Evolutionary conservation across 2,888 invertebrate species (phyloP).

Genomic region (Lepidocyrtinus sp.): DNA sequence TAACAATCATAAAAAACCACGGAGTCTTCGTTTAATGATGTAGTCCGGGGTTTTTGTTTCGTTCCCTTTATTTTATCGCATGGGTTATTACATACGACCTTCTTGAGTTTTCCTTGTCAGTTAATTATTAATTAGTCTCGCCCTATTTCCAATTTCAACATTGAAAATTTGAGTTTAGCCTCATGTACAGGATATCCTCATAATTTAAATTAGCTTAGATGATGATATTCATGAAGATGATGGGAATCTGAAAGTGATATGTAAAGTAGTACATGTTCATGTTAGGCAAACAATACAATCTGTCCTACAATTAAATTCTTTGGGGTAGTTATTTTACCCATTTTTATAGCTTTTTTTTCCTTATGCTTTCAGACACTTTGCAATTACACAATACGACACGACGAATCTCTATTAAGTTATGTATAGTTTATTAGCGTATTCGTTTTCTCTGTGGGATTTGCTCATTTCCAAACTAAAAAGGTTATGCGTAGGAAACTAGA

Average conservation of each 20-base stretch:
- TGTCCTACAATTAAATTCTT: no score
- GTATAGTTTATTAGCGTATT: neutral
- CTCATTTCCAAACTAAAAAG: conserved; percentile 48
- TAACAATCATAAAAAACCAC: conserved; percentile 42
- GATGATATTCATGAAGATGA: no score
- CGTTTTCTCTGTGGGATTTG: conserved; percentile 43
- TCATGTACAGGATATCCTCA: no score
- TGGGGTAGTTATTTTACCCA: no score
- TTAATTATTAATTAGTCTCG: conserved; percentile 4
- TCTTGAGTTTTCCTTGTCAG: neutral
- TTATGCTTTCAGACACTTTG: no score
- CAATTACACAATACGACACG: no score
- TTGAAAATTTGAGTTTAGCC: neutral
- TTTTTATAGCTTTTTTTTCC: no score
- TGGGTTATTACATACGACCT: neutral
- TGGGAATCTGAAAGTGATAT: no score
- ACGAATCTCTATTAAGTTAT: conserved; percentile 33
- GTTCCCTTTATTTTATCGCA: neutral
- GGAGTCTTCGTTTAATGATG: conserved; percentile 43
- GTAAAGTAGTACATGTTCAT: no score
- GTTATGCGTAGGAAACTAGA: conserved; percentile 34
- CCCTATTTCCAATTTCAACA: neutral
- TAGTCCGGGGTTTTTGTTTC: neutral
- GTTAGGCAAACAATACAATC: no score
- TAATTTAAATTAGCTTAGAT: no score